Percentiles rank a stretch among this genome's conserved stretches.
Conservation (phyloP, 2,888 invertebrate species). For the Drosophila falleni region DNA sequence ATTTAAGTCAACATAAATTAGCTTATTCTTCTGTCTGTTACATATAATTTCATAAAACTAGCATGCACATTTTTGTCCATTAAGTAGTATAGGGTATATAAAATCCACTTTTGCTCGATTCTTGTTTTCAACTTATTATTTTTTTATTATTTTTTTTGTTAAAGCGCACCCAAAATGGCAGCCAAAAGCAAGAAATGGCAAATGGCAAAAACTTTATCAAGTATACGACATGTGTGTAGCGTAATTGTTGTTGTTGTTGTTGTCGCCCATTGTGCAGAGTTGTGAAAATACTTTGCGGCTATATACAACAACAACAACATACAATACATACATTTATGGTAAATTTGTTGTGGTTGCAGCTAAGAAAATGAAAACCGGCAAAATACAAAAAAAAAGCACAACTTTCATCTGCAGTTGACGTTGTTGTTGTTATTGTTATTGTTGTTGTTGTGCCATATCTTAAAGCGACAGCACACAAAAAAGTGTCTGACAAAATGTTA, state of each 20-base stretch:
- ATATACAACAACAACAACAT: conserved; percentile 17
- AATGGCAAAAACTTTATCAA: conserved; percentile 33
- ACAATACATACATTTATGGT: not conserved
- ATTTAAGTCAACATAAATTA: not conserved
- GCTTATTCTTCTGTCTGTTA: not conserved
- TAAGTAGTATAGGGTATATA: not conserved
- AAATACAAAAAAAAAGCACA: conserved; percentile 30
- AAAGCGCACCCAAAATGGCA: conserved; percentile 19
- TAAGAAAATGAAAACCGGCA: conserved; percentile 42
- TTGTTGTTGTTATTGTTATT: conserved; percentile 23
- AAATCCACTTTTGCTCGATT: not conserved
- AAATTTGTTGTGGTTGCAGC: conserved; percentile 19
- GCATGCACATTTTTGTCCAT: not conserved
- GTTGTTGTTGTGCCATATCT: conserved; percentile 53
- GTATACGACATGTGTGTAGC: conserved; percentile 47
- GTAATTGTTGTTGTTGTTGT: not conserved
- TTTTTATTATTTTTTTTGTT: not conserved
- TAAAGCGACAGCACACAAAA: conserved; percentile 50
- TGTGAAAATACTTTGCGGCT: conserved; percentile 34
- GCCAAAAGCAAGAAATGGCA: conserved; percentile 13
- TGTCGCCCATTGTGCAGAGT: conserved; percentile 32
- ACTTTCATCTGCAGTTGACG: conserved; percentile 59
- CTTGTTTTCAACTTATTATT: not conserved
- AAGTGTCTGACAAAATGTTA: conserved; percentile 28
- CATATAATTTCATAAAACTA: not conserved